Conservation (phyloP, 92 coral and sea anemone genomes). For the Umimayanthus kanabou region DNA sequence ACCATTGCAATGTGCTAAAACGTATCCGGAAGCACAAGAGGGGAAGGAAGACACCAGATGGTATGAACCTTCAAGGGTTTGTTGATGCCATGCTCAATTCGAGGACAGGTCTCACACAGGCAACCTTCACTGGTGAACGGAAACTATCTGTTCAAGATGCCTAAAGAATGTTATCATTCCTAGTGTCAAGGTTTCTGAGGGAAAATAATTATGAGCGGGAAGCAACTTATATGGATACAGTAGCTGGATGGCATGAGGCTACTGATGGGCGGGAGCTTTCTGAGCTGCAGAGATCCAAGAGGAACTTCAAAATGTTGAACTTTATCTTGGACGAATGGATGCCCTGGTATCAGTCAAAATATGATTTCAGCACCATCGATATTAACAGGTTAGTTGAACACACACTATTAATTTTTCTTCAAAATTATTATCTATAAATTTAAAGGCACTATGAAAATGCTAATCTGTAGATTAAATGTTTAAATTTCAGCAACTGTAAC, state of each 20-base stretch:
- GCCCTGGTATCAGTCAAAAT: conserved; percentile 63
- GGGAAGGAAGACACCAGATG: conserved; percentile 55
- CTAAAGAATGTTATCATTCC: conserved; percentile 61
- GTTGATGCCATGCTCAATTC: conserved; percentile 61
- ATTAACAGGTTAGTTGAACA: conserved; percentile 54
- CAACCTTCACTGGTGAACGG: conserved; percentile 62
- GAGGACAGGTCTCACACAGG: conserved; percentile 57
- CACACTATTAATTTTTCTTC: too few species aligned
- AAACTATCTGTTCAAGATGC: conserved; percentile 75
- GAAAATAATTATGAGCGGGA: conserved; percentile 53
- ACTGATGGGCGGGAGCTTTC: conserved; percentile 73
- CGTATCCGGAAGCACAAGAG: conserved; percentile 38
- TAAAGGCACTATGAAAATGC: too few species aligned
- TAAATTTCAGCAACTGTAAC: too few species aligned
- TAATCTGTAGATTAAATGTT: too few species aligned
- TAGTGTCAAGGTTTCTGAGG: conserved; percentile 50
- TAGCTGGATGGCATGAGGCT: conserved; percentile 83
- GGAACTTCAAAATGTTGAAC: conserved; percentile 72
- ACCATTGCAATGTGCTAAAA: conserved; percentile 53
- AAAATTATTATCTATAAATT: too few species aligned
- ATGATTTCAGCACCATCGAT: conserved; percentile 71
- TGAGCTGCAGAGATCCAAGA: conserved; percentile 60
- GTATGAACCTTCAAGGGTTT: conserved; percentile 55
- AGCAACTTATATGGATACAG: conserved; percentile 49
- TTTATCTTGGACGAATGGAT: conserved; percentile 80